Conservation (phyloP, 1,140 invertebrate species). For the Eupeodes corollae region DNA sequence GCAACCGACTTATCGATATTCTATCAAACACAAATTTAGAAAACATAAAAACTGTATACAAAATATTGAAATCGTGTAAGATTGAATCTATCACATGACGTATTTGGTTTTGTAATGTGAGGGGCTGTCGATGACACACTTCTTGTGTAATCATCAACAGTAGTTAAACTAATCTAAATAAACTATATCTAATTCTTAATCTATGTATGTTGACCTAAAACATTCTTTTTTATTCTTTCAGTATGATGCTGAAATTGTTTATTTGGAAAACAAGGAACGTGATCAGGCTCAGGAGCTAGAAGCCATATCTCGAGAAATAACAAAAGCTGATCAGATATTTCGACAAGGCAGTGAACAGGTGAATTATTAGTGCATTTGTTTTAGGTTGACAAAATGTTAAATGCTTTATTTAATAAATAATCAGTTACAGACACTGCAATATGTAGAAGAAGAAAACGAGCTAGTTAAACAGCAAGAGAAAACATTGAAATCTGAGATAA, state of each 20-base stretch:
- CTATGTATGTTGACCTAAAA: no score
- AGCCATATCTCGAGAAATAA: constrained; percentile 68
- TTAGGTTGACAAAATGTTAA: not conserved
- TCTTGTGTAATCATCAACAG: no score
- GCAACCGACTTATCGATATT: no score
- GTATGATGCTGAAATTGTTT: constrained; percentile 80
- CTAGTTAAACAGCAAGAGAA: constrained; percentile 79
- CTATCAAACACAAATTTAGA: no score
- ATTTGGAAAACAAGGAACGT: constrained; percentile 74
- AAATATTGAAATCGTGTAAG: no score
- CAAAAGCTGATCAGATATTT: constrained; percentile 60
- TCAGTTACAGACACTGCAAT: constrained; percentile 60
- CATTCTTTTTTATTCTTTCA: constrained; percentile 36
- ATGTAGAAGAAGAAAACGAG: constrained; percentile 79
- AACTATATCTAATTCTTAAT: no score
- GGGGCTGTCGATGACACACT: no score
- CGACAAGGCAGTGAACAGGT: constrained; percentile 68
- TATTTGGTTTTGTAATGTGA: no score
- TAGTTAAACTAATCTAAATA: not conserved
- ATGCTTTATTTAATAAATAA: not conserved
- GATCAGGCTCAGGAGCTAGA: constrained; percentile 77
- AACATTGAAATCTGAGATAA: constrained; percentile 73
- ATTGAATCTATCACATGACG: no score
- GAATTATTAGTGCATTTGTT: constrained; percentile 7
- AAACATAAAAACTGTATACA: no score